Evolutionary conservation across 2,113 vertebrate species (phyloP), one percentile per base, ranked within the genome.

Genomic region (Scytalopus superciliaris): DNA sequence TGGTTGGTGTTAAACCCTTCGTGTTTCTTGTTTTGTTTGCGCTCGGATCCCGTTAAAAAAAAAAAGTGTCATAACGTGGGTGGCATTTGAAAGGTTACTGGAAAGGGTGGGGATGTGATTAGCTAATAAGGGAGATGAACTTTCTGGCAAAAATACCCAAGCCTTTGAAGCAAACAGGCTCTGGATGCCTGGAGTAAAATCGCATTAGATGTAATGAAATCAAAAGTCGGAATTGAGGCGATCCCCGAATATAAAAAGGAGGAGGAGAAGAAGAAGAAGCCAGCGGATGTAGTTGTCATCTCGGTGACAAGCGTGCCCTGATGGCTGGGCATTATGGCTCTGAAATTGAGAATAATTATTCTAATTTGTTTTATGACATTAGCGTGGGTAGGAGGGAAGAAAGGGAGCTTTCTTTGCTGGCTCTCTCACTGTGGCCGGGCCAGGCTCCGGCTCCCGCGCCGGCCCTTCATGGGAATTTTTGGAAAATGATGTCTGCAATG

Each of bases 281-380:
- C 68, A 24, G 76, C 83, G 78, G 93, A 90, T 95, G 86, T 87
- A 89, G 37, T 77, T 84, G 94, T 95, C 94, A 84, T 84, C 76
- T 72, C 24, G 18, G 91, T 87, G 95, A 95, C 78, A 76, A 82
- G 94, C 80, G 21, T 91, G 84, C 94, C 95, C 94, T 75, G 31
- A 55, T 92, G 49, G 95, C 95, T 83, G 70, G 85, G 88, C 92
- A 87, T 78, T 84, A 74, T 24, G 74, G 57, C 92, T 89, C 97
- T 73, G 86, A 62, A 93, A 92, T 44, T 40, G 91, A 95, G 94
- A 74, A 88, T 95, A 91, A 96, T 98, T 97, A 95, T 93, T 95
- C 97, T 96, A 95, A 98, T 97, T 97, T 90, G 97, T 93, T 97
- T 97, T 93, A 97, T 97, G 91, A 92, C 97, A 96, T 98, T 96